A percentile compares a stretch with the other conserved stretches of the same genome.
Evolutionary conservation across 2,797 vertebrate species (phyloP).

Genomic region (Odontamblyopus lacepedii): DNA sequence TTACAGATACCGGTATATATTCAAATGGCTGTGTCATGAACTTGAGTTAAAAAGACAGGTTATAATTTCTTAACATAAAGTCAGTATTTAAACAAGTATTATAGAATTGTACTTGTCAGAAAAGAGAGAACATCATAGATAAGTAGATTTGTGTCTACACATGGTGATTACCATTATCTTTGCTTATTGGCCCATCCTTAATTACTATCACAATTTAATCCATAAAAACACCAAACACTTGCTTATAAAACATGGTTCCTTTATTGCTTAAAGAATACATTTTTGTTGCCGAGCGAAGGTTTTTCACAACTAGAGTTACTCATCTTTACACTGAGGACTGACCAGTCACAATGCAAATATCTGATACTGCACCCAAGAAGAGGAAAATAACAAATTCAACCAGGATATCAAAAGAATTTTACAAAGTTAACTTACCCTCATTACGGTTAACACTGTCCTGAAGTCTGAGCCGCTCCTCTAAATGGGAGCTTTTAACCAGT

Average conservation of each 20-base stretch:
- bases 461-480: constrained; percentile 49
- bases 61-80: no score
- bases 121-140: no score
- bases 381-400: constrained; percentile 66
- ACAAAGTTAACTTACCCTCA: constrained; percentile 62
- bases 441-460: constrained; percentile 58
- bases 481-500: constrained; percentile 41
- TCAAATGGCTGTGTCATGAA: no score
- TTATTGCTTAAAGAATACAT: constrained; percentile 99
- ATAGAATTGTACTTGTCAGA: no score
- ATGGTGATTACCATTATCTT: no score
- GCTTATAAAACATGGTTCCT: constrained; percentile 80
- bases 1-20: no score
- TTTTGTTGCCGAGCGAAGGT: constrained; percentile 87
- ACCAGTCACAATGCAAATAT: constrained; percentile 72
- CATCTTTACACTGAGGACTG: constrained; percentile 82
- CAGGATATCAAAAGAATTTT: constrained; percentile 76
- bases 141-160: no score
- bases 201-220: background rate
- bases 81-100: no score
- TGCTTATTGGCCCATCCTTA: no score
- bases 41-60: no score
- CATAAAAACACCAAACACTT: constrained; percentile 8
- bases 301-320: constrained; percentile 84
- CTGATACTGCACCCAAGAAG: constrained; percentile 72